Conservation (phyloP, 2,888 invertebrate species). For the Cylindroiulus punctatus region DNA sequence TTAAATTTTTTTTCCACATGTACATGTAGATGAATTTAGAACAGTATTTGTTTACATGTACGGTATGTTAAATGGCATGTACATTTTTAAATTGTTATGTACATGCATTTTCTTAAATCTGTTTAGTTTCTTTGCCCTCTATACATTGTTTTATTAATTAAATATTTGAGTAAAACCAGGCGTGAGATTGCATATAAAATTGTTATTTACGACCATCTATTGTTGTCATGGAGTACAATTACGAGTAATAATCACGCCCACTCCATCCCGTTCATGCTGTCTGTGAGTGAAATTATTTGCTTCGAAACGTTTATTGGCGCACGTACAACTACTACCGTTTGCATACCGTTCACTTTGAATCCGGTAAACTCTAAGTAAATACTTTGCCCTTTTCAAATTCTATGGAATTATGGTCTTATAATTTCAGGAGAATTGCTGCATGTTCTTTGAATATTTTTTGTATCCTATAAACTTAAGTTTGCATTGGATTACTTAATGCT, state of each 20-base stretch:
- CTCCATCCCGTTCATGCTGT: not conserved
- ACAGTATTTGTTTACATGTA: no score
- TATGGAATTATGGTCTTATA: not conserved
- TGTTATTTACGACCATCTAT: not conserved
- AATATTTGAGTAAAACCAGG: not conserved
- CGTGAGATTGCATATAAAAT: not conserved
- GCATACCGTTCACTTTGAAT: not conserved
- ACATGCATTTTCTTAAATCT: no score
- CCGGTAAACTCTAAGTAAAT: not conserved
- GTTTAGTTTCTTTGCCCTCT: no score
- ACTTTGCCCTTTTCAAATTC: not conserved
- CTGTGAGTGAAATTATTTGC: not conserved
- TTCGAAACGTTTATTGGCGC: not conserved
- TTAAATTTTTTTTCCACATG: no score
- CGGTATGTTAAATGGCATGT: no score
- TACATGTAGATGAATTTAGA: no score
- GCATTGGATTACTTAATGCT: not conserved
- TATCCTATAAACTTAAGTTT: not conserved
- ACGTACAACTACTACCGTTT: not conserved
- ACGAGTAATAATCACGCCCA: not conserved
- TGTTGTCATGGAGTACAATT: not conserved
- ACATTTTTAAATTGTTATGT: no score
- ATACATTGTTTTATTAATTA: not conserved
- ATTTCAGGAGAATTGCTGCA: not conserved
- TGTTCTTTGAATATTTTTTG: not conserved